Base-by-base conservation (phyloP, 30 jellyfish, hydroid and myxozoan species). In the Aurelia sp. region DNA sequence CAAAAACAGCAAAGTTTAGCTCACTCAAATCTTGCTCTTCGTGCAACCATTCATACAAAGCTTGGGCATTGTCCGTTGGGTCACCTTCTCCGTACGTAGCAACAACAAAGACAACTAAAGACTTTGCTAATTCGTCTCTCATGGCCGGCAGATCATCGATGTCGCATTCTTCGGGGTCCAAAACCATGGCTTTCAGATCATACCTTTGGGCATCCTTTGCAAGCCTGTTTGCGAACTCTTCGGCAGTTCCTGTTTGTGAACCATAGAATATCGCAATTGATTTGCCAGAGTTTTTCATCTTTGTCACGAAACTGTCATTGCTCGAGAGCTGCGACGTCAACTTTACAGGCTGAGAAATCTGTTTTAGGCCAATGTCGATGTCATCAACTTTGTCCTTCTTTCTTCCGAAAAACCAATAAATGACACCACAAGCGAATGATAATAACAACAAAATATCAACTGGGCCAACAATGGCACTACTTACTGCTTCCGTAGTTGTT, bases 51-150 rank as follows among this genome's bases (percentile, higher is more conserved):
- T 93, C 98, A 64, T 75, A 82, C 55, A 93, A 78, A 11, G 91
- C 90, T 41, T 88, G 92, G 4, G 98, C 99, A 90, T 96, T 96
- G 74, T 96, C 99, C 51, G 99, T 91, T 30, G 99, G 98, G 69
- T 96, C 99, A 18, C 99, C 99, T 41, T 89, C 99, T 19, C 99
- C 99, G 51, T 89, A 89, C 22, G 99, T 96, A 0, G 99, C 97
- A 31, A 86, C 76, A 15, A 96, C 96, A 66, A 96, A 89, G 18
- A 96, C 90, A 60, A 86, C 76, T 6, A 95, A 77, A 13, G 96
- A 60, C 13, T 90, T 86, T 11, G 71, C 97, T 9, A 95, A 66
- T 80, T 89, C 93, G 10, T 81, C 92, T 76, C 72, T 76, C 48
- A 93, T 52, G 20, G 66, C 58, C 17, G 77, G 72, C 35, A 93